Evolutionary conservation across 2,113 vertebrate genomes (phyloP).

Genomic region (Erpornis zantholeuca): DNA sequence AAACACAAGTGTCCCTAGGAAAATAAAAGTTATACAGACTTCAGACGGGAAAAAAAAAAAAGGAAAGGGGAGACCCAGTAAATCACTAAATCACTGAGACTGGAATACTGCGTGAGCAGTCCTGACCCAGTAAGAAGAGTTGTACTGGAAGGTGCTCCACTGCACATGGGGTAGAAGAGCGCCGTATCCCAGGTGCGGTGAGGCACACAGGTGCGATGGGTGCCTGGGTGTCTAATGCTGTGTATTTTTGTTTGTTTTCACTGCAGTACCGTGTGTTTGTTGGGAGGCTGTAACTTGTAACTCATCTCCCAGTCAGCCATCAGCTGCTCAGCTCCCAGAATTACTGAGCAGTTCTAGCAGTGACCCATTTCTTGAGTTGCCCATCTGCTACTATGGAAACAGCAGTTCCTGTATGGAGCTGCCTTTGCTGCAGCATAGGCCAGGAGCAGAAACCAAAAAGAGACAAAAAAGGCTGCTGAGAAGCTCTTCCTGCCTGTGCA

Average conservation of each 20-base stretch:
- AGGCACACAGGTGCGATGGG: neutral
- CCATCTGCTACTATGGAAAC: conserved; percentile 72
- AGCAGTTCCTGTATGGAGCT: neutral
- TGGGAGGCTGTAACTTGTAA: neutral
- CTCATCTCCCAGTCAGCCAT: neutral
- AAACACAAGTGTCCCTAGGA: neutral
- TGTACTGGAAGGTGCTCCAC: neutral
- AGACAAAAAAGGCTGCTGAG: neutral
- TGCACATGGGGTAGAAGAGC: neutral
- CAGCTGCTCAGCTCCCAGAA: conserved; percentile 34
- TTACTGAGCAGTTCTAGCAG: conserved; percentile 47
- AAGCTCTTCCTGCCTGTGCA: neutral
- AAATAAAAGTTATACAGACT: neutral
- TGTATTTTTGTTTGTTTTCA: neutral
- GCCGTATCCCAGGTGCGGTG: neutral
- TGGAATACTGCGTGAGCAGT: neutral
- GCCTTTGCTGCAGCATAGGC: neutral
- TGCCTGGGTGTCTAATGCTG: neutral
- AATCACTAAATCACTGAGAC: neutral
- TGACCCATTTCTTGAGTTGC: conserved; percentile 62
- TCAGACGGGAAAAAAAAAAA: neutral
- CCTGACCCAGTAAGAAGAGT: neutral
- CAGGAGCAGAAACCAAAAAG: neutral
- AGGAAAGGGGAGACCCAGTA: neutral
- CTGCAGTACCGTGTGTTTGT: neutral